These are phyloP conservation scores for Endomychus coccineus DNA, from an alignment of 2,888 invertebrate genomes.

Conservation along the genomic window DNA sequence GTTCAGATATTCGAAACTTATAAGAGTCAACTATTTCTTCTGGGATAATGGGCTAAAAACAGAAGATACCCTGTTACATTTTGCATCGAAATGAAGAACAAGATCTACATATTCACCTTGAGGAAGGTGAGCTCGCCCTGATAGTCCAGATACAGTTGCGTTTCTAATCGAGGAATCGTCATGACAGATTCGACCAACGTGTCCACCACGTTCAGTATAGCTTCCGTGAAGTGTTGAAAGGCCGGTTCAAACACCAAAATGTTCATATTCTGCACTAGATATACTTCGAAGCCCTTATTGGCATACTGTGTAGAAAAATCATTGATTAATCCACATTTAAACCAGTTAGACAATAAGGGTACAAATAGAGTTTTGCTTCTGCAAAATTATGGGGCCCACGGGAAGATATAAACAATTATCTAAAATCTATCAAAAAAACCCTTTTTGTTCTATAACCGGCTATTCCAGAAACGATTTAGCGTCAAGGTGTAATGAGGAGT, in stretches of 20 bases:
- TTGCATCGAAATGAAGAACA: not conserved
- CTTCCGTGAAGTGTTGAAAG: constrained; percentile 66
- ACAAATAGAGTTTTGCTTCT: too few relatives aligned
- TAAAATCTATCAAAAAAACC: too few relatives aligned
- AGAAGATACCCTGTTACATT: too few relatives aligned
- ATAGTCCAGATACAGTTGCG: constrained; percentile 64
- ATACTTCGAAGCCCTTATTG: constrained; percentile 63
- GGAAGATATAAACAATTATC: too few relatives aligned
- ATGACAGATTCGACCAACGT: constrained; percentile 66
- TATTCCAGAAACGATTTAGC: too few relatives aligned
- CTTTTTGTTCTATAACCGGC: too few relatives aligned
- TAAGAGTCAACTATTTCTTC: constrained; percentile 58
- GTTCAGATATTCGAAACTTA: constrained; percentile 52
- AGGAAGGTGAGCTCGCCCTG: constrained; percentile 33
- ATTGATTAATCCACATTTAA: too few relatives aligned
- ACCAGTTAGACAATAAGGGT: too few relatives aligned
- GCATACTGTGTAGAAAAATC: too few relatives aligned
- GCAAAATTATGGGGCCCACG: too few relatives aligned
- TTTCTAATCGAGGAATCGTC: constrained; percentile 71
- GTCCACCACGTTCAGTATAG: constrained; percentile 63
- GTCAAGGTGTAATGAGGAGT: too few relatives aligned
- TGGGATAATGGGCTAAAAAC: constrained; percentile 65
- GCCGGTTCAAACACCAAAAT: constrained; percentile 64
- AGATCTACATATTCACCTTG: constrained; percentile 28
- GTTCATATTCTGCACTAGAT: constrained; percentile 52